These are phyloP conservation scores for Hepsetus odoe DNA, from an alignment of 2,113 vertebrate species.

Conservation along the genomic window DNA sequence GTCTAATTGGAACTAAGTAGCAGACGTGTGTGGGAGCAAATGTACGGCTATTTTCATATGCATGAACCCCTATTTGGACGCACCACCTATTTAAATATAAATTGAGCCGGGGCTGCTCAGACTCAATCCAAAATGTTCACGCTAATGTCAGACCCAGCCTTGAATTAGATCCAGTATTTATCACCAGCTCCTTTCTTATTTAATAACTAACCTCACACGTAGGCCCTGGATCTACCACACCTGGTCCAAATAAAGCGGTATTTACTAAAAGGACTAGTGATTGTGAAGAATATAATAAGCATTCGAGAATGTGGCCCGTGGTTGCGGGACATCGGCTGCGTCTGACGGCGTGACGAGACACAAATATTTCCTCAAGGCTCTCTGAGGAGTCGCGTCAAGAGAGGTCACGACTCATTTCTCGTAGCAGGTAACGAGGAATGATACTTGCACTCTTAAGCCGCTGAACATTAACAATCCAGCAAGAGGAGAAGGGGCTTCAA, in stretches of 20 bases:
- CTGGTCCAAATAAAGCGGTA: slow-evolving; percentile 43
- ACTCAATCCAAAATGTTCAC: slow-evolving; percentile 72
- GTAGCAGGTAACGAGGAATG: slow-evolving; percentile 78
- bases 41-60: slow-evolving; percentile 81
- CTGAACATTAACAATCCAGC: slow-evolving; percentile 73
- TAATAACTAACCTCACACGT: slow-evolving; percentile 51
- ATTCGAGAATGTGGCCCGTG: slow-evolving; percentile 54
- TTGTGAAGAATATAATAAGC: slow-evolving; percentile 73
- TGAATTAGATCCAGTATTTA: slow-evolving; percentile 76
- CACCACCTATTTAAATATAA: slow-evolving; percentile 79
- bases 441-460: slow-evolving; percentile 73
- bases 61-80: slow-evolving; percentile 76
- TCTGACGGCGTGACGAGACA: slow-evolving; percentile 74
- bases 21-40: slow-evolving; percentile 78
- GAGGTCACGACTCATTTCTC: slow-evolving; percentile 77
- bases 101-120: slow-evolving; percentile 74
- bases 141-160: slow-evolving; percentile 72
- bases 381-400: slow-evolving; percentile 66
- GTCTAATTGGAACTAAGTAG: slow-evolving; percentile 83
- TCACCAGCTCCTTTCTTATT: slow-evolving; percentile 70
- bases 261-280: slow-evolving; percentile 46
- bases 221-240: slow-evolving; percentile 7
- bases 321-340: slow-evolving; percentile 59
- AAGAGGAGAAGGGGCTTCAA: slow-evolving; percentile 72
- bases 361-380: slow-evolving; percentile 71